Evolutionary conservation across 2,888 invertebrate species (phyloP), one percentile per base, ranked within the genome.

Genomic region (Laothoe populi): DNA sequence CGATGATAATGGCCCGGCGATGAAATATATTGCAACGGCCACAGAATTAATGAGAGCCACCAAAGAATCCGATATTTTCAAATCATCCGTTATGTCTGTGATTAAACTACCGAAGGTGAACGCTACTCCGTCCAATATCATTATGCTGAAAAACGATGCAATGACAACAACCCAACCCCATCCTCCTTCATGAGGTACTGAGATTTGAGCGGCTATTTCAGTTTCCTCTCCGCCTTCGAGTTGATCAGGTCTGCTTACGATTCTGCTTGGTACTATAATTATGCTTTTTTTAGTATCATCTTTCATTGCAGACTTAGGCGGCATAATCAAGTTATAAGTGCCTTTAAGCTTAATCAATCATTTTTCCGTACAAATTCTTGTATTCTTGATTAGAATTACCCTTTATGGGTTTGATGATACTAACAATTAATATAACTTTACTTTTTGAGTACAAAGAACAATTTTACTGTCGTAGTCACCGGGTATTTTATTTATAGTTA

Each of bases 121-220:
- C 31, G 75, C 75, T 59, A 86, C 69, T 38, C 92, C 92, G 66
- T 92, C 92, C 59, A 90, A 64, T 60, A 91, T 66, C 64, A 85
- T 81, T 65, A 86, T 81, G 66, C 69, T 70, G 13, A 67, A 65
- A 72, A 91, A 91, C 8, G 87, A 72, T 31, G 82, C 76, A 45
- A 70, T 61, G 1, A 91, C 87, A 11, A 92, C 91, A 4, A 90
- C 75, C 92, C 92, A 92, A 44, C 90, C 91, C 90, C 91, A 92
- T 24, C 86, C 85, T 63, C 90, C 90, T 66, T 92, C 92, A 62
- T 78, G 69, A 13, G 92, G 91, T 42, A 91, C 70, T 45, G 85
- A 80, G 71, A 92, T 86, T 76, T 90, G 86, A n/a, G 90, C 89
- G 58, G 88, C 77, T 46, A 92, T 90, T 80, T 92, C 92, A 61